Evolutionary conservation across 2,888 invertebrate genomes (phyloP).

Genomic region (Leptopilina drosophilae): DNA sequence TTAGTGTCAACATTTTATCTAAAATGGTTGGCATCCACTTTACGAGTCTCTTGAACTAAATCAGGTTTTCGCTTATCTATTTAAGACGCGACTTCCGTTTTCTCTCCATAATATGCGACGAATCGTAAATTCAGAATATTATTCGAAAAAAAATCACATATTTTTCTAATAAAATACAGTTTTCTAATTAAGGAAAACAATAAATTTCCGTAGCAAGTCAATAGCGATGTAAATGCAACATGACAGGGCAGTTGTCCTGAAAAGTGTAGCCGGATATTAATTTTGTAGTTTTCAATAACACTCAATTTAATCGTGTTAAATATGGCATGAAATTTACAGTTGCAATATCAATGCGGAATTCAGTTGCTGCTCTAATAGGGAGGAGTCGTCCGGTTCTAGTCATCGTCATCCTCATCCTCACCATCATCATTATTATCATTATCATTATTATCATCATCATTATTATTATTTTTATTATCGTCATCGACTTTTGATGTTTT

Average conservation of each 20-base stretch:
- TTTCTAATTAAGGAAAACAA: conserved; percentile 18
- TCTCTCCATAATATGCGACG: neutral
- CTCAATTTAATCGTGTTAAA: conserved; percentile 23
- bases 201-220: neutral
- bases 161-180: neutral
- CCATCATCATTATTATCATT: too few relatives aligned
- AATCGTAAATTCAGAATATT: conserved; percentile 8
- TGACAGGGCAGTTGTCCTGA: neutral
- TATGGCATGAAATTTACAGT: conserved; percentile 36
- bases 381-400: conserved; percentile 20
- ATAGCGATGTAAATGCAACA: conserved; percentile 4
- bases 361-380: conserved; percentile 34
- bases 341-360: conserved; percentile 22
- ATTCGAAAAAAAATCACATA: conserved; percentile 1
- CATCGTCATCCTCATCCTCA: neutral
- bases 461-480: too few relatives aligned
- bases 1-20: conserved; percentile 31
- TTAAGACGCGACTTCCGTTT: conserved; percentile 13
- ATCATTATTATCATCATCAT: too few relatives aligned
- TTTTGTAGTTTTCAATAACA: conserved; percentile 33
- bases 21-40: conserved; percentile 20
- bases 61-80: conserved; percentile 6
- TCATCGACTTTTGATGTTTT: neutral
- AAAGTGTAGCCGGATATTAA: conserved; percentile 22
- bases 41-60: conserved; percentile 4